phyloP scores from a whole-genome alignment of 2,797 vertebrate species.

The Mus caroli region DNA sequence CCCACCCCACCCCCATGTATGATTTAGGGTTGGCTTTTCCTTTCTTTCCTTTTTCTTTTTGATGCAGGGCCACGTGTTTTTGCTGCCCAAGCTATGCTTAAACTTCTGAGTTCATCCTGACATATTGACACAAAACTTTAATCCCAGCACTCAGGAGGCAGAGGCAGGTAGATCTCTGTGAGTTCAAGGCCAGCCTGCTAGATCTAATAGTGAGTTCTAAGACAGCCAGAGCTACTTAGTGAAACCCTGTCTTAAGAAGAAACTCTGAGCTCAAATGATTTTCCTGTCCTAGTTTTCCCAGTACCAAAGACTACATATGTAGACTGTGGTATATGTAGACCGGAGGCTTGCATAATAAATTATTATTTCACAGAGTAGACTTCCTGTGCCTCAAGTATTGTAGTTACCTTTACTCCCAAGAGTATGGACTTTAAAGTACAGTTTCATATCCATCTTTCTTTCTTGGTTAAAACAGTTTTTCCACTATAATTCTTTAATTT shows the following conservation, averaged over 20 bases:
- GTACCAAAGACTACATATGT: neutral
- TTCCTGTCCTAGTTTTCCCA: neutral
- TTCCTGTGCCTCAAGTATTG: neutral
- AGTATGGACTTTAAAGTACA: neutral
- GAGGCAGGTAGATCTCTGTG: neutral
- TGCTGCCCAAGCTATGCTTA: neutral
- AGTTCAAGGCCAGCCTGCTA: neutral
- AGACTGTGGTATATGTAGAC: too few relatives aligned
- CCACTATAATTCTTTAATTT: slow-evolving; percentile 25
- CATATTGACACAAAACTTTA: neutral
- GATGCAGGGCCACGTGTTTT: neutral
- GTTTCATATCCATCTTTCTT: neutral
- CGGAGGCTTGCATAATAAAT: neutral
- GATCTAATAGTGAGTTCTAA: neutral
- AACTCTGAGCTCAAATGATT: neutral
- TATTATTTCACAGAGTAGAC: neutral
- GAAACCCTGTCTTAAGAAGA: neutral
- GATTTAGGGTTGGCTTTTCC: neutral
- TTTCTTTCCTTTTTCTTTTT: neutral
- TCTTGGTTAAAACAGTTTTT: slow-evolving; percentile 26
- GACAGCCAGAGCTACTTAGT: neutral
- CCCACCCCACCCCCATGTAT: neutral
- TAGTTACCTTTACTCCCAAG: neutral
- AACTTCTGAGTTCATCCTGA: neutral
- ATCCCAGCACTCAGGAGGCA: neutral